Conservation (phyloP, 2,888 invertebrate species). For the Nemapogon koenigi region DNA sequence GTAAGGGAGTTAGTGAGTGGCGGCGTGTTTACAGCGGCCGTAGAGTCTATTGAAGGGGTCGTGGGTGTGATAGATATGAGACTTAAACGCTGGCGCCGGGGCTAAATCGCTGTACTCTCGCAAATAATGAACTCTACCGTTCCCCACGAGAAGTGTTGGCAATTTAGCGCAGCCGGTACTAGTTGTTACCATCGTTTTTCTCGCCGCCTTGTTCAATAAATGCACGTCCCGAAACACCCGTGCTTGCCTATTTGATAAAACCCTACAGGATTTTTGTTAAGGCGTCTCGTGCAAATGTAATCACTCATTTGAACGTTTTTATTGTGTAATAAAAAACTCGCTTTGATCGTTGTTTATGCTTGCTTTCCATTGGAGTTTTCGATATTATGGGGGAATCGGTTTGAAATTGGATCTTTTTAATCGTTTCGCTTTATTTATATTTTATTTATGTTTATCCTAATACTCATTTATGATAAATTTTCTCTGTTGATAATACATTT, state of each 20-base stretch:
- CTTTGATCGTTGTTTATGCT: constrained; percentile 8
- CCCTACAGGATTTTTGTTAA: too few species aligned
- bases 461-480: too few species aligned
- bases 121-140: constrained; percentile 4
- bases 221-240: constrained; percentile 23
- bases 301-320: constrained; percentile 8
- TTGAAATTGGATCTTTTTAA: neutral
- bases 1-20: too few species aligned
- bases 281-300: too few species aligned
- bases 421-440: neutral
- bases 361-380: constrained; percentile 1
- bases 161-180: constrained; percentile 50
- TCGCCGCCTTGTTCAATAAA: constrained; percentile 50
- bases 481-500: too few species aligned
- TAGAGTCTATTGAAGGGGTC: too few species aligned
- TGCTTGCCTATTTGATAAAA: too few species aligned
- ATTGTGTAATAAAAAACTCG: constrained; percentile 5
- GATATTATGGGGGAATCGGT: constrained; percentile 4
- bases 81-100: too few species aligned
- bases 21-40: too few species aligned
- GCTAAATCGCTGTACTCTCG: too few species aligned
- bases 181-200: constrained; percentile 49
- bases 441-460: neutral
- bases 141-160: constrained; percentile 31
- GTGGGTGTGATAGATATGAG: too few species aligned